Percentiles rank a stretch among this genome's conserved stretches.
Conservation (phyloP, 2,888 invertebrate species). For the Pogonocherus hispidulus region DNA sequence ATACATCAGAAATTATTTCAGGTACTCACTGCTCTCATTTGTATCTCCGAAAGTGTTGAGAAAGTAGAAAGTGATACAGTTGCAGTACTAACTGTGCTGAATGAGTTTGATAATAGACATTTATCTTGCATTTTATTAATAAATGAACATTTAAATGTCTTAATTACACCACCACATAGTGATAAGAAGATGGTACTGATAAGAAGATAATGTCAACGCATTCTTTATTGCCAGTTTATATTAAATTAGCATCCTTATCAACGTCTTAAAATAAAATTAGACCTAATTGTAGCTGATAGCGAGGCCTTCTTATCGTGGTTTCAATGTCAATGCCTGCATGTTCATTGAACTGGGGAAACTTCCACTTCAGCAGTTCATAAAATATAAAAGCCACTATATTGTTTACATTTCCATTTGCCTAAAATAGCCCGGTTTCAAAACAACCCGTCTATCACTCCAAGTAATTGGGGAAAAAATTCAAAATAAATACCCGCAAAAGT, state of each 20-base stretch:
- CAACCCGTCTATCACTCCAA: slow-evolving; percentile 33
- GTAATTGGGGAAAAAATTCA: slow-evolving; percentile 41
- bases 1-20: not conserved
- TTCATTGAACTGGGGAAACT: slow-evolving; percentile 36
- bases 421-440: slow-evolving; percentile 37
- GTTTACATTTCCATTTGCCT: slow-evolving; percentile 34
- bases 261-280: slow-evolving; percentile 9
- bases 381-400: slow-evolving; percentile 33
- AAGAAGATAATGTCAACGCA: slow-evolving; percentile 20
- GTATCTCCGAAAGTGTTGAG: not conserved
- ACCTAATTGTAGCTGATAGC: slow-evolving; percentile 18
- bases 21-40: not conserved
- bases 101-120: not conserved
- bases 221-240: slow-evolving; percentile 7
- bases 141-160: not conserved
- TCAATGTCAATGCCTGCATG: slow-evolving; percentile 40
- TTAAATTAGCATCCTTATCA: slow-evolving; percentile 21
- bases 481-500: slow-evolving; percentile 36
- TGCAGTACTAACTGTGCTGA: not conserved
- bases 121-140: not conserved
- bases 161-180: not conserved
- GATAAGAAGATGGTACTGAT: no score
- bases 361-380: slow-evolving; percentile 37
- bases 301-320: slow-evolving; percentile 23
- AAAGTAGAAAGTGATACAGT: slow-evolving; percentile 11